These are phyloP conservation scores for Globicephala melas DNA, from an alignment of 2,113 vertebrate species.

Conservation along the genomic window DNA sequence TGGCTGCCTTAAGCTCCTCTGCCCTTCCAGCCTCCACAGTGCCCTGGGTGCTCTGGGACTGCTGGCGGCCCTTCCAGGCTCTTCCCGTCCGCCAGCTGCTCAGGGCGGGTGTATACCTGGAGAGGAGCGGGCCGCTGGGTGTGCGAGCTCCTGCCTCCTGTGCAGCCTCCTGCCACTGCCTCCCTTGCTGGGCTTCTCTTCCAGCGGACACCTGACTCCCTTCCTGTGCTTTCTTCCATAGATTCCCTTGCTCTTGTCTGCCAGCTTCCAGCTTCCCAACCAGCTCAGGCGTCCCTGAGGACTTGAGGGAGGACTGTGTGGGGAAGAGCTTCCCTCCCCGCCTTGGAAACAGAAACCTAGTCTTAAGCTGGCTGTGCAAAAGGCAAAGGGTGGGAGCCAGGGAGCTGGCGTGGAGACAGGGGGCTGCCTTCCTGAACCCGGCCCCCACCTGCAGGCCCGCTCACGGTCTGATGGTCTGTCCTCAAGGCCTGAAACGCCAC, in stretches of 20 bases:
- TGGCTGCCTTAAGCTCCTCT: not conserved
- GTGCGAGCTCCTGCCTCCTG: not conserved
- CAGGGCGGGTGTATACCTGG: not conserved
- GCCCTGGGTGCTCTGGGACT: not conserved
- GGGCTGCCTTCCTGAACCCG: not conserved
- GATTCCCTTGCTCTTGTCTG: not conserved
- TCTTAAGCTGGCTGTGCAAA: not conserved
- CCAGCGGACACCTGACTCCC: too few relatives aligned
- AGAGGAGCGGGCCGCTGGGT: not conserved
- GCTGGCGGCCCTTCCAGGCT: not conserved
- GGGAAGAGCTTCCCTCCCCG: not conserved
- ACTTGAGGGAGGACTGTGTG: not conserved
- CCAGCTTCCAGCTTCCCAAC: not conserved
- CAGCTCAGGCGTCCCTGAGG: not conserved
- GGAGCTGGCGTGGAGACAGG: not conserved
- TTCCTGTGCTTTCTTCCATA: not conserved
- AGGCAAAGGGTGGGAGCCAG: not conserved
- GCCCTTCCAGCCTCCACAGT: not conserved
- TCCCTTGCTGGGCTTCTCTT: not conserved
- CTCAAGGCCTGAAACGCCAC: not conserved
- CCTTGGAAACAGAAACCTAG: not conserved
- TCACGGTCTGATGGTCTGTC: not conserved
- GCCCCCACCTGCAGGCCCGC: too few relatives aligned
- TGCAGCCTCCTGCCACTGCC: not conserved
- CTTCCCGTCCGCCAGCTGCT: not conserved